phyloP scores from a whole-genome alignment of 2,888 invertebrate species.

The Caenorhabditis becei region DNA sequence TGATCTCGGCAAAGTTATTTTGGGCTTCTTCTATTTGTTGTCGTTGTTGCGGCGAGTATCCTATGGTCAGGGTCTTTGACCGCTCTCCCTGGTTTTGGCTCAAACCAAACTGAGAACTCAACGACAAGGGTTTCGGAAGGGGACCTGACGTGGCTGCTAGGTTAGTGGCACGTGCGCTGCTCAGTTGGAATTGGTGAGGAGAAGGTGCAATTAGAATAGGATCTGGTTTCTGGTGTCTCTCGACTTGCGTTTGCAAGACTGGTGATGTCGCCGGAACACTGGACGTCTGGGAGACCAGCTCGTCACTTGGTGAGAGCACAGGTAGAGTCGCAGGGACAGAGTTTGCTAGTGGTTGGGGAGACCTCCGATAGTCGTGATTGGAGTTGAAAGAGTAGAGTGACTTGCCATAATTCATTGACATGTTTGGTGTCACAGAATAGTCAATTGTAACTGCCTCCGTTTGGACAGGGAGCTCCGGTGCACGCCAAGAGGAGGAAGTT shows the following conservation, averaged over 20 bases:
- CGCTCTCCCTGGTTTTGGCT: not conserved
- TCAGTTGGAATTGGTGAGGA: not conserved
- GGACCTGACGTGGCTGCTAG: not conserved
- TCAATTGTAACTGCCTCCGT: not conserved
- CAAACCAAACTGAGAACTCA: constrained; percentile 8
- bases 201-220: no score
- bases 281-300: no score
- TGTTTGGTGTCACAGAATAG: not conserved
- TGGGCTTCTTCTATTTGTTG: constrained; percentile 28
- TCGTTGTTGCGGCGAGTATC: constrained; percentile 16
- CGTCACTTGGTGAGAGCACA: no score
- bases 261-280: no score
- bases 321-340: not conserved
- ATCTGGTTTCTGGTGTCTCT: no score
- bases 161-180: not conserved
- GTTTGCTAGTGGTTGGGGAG: constrained; percentile 1
- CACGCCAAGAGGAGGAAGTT: constrained; percentile 29
- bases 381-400: constrained; percentile 5
- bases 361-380: not conserved
- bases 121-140: constrained; percentile 15
- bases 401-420: constrained; percentile 10
- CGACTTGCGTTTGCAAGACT: no score
- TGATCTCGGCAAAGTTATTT: not conserved
- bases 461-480: not conserved
- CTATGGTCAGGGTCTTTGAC: constrained; percentile 19